Percentiles rank a stretch among this genome's conserved stretches.
phyloP scores from a whole-genome alignment of 2,797 vertebrate species.

The Phylloscopus collybita region DNA sequence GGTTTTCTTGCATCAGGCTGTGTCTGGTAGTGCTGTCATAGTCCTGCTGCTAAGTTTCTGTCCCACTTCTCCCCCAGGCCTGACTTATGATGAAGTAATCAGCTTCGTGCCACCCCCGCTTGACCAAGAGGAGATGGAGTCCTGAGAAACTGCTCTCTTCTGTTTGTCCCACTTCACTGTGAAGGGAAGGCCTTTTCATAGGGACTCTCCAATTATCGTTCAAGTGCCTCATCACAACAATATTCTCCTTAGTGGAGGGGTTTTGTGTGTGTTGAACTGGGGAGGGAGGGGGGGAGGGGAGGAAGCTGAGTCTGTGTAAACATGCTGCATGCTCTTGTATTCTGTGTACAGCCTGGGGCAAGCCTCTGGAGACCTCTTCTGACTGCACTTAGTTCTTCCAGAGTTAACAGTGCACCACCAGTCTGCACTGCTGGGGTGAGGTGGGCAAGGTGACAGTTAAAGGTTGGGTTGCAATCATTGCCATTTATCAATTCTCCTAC shows the following conservation, averaged over 20 bases:
- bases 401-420: neutral
- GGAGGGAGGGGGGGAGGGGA: slow-evolving; percentile 64
- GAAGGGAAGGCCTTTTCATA: slow-evolving; percentile 80
- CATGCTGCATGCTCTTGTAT: slow-evolving; percentile 72
- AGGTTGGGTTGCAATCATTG: slow-evolving; percentile 51
- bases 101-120: slow-evolving; percentile 91
- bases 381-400: slow-evolving; percentile 44
- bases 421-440: slow-evolving; percentile 24
- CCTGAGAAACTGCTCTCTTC: slow-evolving; percentile 80
- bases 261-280: slow-evolving; percentile 45
- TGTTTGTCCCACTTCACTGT: slow-evolving; percentile 77
- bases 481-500: slow-evolving; percentile 59
- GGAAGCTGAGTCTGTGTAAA: slow-evolving; percentile 75
- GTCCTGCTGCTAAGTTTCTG: neutral
- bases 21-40: neutral
- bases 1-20: neutral
- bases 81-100: slow-evolving; percentile 93
- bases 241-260: slow-evolving; percentile 78
- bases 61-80: slow-evolving; percentile 74
- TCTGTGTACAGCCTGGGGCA: slow-evolving; percentile 59
- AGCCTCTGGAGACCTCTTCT: slow-evolving; percentile 33
- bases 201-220: slow-evolving; percentile 83
- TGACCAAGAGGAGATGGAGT: slow-evolving; percentile 95
- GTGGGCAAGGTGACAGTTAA: neutral
- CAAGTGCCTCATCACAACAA: slow-evolving; percentile 92